These are phyloP conservation scores for Mya arenaria DNA, from an alignment of 1,140 invertebrate species.

Conservation along the genomic window DNA sequence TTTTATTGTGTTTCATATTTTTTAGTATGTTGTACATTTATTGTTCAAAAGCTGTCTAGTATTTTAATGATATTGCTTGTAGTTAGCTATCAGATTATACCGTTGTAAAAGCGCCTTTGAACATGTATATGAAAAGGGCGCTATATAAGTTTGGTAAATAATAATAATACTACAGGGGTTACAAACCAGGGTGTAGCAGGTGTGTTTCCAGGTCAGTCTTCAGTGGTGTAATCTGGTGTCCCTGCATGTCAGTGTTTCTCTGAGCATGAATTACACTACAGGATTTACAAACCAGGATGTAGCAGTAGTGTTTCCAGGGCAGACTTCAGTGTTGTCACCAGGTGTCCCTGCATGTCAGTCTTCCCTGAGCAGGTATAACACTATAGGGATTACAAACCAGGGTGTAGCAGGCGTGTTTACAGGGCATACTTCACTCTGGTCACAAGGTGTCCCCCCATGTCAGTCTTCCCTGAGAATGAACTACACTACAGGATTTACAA, in stretches of 20 bases:
- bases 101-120: too few relatives aligned
- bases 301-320: conserved; percentile 83
- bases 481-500: too few relatives aligned
- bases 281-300: conserved; percentile 80
- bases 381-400: conserved; percentile 74
- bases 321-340: conserved; percentile 90
- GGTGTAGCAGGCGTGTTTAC: conserved; percentile 80
- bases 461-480: conserved; percentile 92
- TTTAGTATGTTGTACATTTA: too few relatives aligned
- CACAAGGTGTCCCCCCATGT: conserved; percentile 89
- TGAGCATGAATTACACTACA: too few relatives aligned
- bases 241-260: conserved; percentile 91
- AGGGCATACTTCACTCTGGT: conserved; percentile 88
- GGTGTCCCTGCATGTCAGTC: conserved; percentile 89
- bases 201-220: conserved; percentile 85
- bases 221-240: conserved; percentile 88
- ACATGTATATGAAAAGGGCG: too few relatives aligned
- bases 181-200: conserved; percentile 79
- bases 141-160: too few relatives aligned
- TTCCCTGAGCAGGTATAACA: conserved; percentile 91
- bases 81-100: too few relatives aligned
- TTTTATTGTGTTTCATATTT: too few relatives aligned
- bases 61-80: too few relatives aligned
- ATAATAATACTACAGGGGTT: too few relatives aligned
- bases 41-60: too few relatives aligned